Conservation (phyloP, 2,888 invertebrate species). For the Drosophila borborema region DNA sequence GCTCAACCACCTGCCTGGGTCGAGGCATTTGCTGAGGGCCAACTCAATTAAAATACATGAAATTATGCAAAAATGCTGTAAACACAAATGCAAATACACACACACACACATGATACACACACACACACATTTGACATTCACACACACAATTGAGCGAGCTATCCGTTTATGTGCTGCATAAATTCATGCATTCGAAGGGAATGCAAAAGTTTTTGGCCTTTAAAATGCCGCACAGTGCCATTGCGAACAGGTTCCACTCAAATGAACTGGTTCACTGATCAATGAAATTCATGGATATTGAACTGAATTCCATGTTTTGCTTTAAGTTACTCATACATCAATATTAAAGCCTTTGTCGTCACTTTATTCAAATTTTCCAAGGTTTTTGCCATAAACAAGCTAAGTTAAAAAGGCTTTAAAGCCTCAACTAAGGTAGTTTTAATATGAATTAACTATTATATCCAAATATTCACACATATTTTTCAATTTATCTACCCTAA, state of each 20-base stretch:
- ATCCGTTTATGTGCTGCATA: constrained; percentile 30
- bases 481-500: background rate
- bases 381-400: too few relatives aligned
- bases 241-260: background rate
- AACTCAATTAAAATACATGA: constrained; percentile 74
- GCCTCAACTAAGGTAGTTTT: too few relatives aligned
- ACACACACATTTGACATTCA: background rate
- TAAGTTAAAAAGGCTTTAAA: too few relatives aligned
- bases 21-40: constrained; percentile 4
- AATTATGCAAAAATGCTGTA: constrained; percentile 71
- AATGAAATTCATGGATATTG: background rate
- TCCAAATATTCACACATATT: background rate
- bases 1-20: constrained; percentile 15
- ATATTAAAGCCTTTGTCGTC: too few relatives aligned
- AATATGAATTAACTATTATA: background rate
- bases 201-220: background rate
- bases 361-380: too few relatives aligned
- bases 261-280: background rate
- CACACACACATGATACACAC: background rate
- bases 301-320: too few relatives aligned
- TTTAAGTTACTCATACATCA: too few relatives aligned
- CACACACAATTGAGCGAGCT: background rate
- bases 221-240: background rate
- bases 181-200: constrained; percentile 7
- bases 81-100: constrained; percentile 22